Evolutionary conservation across 2,888 invertebrate genomes (phyloP).

Genomic region (Drosophila diplacantha): DNA sequence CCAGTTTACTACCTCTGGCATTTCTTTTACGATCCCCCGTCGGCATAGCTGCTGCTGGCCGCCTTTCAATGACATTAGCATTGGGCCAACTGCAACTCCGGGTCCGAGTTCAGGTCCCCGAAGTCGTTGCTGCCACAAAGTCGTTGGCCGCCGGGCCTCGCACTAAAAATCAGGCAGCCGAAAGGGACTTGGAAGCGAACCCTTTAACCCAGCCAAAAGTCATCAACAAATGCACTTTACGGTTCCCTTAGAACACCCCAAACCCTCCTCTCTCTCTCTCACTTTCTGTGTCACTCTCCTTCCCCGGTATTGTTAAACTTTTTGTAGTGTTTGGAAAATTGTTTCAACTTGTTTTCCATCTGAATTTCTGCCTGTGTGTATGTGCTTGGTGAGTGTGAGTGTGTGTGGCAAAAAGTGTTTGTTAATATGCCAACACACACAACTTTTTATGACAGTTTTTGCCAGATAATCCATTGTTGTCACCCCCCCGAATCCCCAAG

Average conservation of each 20-base stretch:
- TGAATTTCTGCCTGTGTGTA: conserved; percentile 18
- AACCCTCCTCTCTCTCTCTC: not conserved
- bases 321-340: conserved; percentile 58
- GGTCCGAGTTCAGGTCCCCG: conserved; percentile 12
- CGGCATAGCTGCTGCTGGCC: conserved; percentile 47
- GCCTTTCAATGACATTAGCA: conserved; percentile 66
- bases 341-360: conserved; percentile 37
- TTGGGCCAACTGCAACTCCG: conserved; percentile 29
- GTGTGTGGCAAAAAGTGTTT: conserved; percentile 42
- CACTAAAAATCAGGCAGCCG: conserved; percentile 49
- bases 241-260: conserved; percentile 8
- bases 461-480: conserved; percentile 31
- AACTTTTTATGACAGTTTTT: conserved; percentile 45
- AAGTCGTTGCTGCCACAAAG: conserved; percentile 45
- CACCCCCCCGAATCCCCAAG: not conserved
- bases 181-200: conserved; percentile 25
- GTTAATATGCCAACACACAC: conserved; percentile 45
- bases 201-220: conserved; percentile 26
- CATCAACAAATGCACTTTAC: conserved; percentile 53
- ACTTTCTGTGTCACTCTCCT: not conserved
- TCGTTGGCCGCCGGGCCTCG: conserved; percentile 46
- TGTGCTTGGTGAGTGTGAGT: conserved; percentile 20
- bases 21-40: conserved; percentile 60
- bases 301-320: conserved; percentile 26
- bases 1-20: conserved; percentile 55